Base-by-base conservation (phyloP, 1,140 invertebrate species). In the Tetragonula clypearis region DNA sequence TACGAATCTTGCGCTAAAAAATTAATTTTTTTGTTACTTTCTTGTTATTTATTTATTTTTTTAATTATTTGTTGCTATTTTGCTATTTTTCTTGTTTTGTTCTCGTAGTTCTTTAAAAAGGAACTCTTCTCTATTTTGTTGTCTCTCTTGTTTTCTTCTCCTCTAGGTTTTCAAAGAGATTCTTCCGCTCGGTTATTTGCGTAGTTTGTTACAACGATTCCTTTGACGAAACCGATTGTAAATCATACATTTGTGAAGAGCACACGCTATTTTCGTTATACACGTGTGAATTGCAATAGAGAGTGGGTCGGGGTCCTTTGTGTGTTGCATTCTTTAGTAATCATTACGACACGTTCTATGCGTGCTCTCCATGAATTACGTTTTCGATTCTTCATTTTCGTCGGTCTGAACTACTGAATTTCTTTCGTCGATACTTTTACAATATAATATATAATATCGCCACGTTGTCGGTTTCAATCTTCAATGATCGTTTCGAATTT, bases 261-360 rank as follows among this genome's bases (percentile, higher is more conserved):
- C 53, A 19, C 53, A 19, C 60, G 49, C 76, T 35, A 76, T 75
- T 30, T 68, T 76, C 19, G 62, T 26, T 23, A 35, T 30, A 73
- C 68, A 76, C 17, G 30, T n/a, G 60, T 35, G 71, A 56, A 82
- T 77, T 68, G 69, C 79, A 65, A 73, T 65, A 87, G 69, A 87
- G 53, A 88, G 74, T 84, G 56, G 85, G 87, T 88, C 75, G 87
- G 75, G 80, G 71, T 65, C 69, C 69, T 35, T 30, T 60, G 84
- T 62, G 35, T 66, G 69, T 79, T 83, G 80, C 87, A 88, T 88
- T 88, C 71, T 74, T 84, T 77, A 79, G 62, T 76, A 71, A 79
- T 62, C 26, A 30, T 87, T 87, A 58, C 85, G 62, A 86, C 79
- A 86, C 30, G 17, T 77, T 68, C 12, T 35, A 82, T 56, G 68